These are phyloP conservation scores for Hydrotaea diabolus DNA, from an alignment of 2,888 invertebrate genomes.

Conservation along the genomic window DNA sequence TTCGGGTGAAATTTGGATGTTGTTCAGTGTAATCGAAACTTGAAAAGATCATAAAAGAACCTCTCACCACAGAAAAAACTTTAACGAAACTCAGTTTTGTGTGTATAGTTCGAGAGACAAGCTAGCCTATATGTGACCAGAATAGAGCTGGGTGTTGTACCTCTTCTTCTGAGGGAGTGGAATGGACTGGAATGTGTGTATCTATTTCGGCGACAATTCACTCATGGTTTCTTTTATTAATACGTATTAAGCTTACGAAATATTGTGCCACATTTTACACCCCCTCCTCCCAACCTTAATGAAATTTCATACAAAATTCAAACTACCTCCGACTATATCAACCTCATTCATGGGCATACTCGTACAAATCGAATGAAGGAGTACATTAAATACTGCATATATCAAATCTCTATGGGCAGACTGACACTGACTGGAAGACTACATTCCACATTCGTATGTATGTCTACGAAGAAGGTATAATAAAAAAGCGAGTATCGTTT, in stretches of 20 bases:
- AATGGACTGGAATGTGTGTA: too few relatives aligned
- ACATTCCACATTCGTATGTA: not conserved
- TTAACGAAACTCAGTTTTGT: too few relatives aligned
- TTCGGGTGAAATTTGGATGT: too few relatives aligned
- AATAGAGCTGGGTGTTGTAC: too few relatives aligned
- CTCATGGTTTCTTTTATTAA: not conserved
- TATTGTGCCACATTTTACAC: not conserved
- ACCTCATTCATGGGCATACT: constrained; percentile 5
- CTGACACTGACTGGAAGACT: not conserved
- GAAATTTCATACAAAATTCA: not conserved
- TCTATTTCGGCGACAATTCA: not conserved
- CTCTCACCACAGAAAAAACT: too few relatives aligned
- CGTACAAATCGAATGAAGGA: not conserved
- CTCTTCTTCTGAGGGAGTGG: too few relatives aligned
- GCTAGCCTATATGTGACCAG: too few relatives aligned
- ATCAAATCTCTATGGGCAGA: not conserved
- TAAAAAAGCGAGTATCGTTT: not conserved
- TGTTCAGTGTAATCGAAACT: too few relatives aligned
- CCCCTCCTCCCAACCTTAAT: not conserved
- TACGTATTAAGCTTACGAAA: too few relatives aligned
- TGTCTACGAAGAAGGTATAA: too few relatives aligned
- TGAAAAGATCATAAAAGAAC: too few relatives aligned
- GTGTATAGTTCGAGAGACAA: too few relatives aligned
- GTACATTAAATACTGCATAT: not conserved
- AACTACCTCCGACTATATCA: not conserved